Evolutionary conservation across 2,113 vertebrate genomes (phyloP), one percentile per base, ranked within the genome.

Genomic region (Poicephalus meyeri): DNA sequence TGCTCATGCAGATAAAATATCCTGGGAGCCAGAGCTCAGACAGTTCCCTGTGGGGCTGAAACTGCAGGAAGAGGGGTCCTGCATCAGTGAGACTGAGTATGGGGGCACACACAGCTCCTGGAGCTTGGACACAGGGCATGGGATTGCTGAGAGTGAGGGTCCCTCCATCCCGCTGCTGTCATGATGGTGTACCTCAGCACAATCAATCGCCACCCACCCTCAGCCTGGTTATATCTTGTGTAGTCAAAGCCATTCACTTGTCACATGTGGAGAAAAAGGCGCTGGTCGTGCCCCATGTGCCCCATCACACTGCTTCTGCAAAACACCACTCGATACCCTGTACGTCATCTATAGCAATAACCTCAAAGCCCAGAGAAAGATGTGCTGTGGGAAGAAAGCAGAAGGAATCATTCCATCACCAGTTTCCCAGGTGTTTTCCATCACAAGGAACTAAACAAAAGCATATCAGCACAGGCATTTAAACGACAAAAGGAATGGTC

Each of bases 1-100:
- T 25, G 61, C 11, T 69, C 73, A 69, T 18, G 42, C 2, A 63
- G 61, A 7, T 64, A 33, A 74, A 74, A 80, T 29, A 74, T 24
- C 6, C 16, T 1, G 1, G 65, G 26, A 72, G 9, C 49, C 76
- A 61, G 31, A 86, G 70, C 52, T 83, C 78, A 73, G 60, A 8
- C 47, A 46, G 33, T 56, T 61, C 39, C 42, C 26, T 72, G 41
- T 35, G 33, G 12, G 14, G 35, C 4, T 83, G 60, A 87, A 44
- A 28, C 8, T 42, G 23, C 41, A 46, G 63, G 28, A 7, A 73
- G 24, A 61, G 50, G 37, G 15, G 41, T 56, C 42, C 29, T 60
- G 33, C 33, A 33, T 14, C 47, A 46, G 17, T 1, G 2, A 73
- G 41, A 29, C 35, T 0, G 1, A 60, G 9, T 0, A 0, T 20